Evolutionary conservation across 2,797 vertebrate species (phyloP), one percentile per base, ranked within the genome.

Genomic region (Bothrops alternatus): DNA sequence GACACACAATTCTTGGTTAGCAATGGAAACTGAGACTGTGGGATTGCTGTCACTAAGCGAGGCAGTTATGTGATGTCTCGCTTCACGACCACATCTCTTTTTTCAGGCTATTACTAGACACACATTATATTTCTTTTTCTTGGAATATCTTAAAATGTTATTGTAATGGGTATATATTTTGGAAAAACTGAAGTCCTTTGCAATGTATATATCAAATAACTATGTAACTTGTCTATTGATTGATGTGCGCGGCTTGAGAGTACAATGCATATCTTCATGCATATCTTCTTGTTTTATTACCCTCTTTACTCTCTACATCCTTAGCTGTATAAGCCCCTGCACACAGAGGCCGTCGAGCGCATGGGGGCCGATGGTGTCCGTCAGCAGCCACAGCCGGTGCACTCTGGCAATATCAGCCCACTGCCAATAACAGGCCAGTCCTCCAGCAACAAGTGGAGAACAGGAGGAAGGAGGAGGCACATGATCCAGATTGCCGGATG

Each of bases 201-300:
- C 58, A 25, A 25, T 25, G 61, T 90, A 87, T 32, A 12, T 78
- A 87, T 13, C 20, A 14, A 14, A 3, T 91, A 50, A 85, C 32
- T 65, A 37, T 58, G 28, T 58, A 94, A 89, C 53, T 92, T 86
- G 47, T 93, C 53, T 50, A 69, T 95, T 97, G 94, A 97, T 96
- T 3, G 95, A 95, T 94, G 96, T 91, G 93, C 91, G 0, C 25
- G 93, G 82, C 94, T 87, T 95, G 95, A 91, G 91, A 93, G 89
- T 85, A 93, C 96, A 96, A 58, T 88, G 50, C 50, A 10, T 53
- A 32, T 6, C 11, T 16, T 32, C 14, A 32, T 14, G 28, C 28
- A 16, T 32, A 69, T n/a, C 63, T 32, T n/a, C 13, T 69, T 60
- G 58, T 60, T 69, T 65, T n/a, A 28, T 63, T 4, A 63, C 12